Base-by-base conservation (phyloP, 2,888 invertebrate species). In the Eledona agricola region DNA sequence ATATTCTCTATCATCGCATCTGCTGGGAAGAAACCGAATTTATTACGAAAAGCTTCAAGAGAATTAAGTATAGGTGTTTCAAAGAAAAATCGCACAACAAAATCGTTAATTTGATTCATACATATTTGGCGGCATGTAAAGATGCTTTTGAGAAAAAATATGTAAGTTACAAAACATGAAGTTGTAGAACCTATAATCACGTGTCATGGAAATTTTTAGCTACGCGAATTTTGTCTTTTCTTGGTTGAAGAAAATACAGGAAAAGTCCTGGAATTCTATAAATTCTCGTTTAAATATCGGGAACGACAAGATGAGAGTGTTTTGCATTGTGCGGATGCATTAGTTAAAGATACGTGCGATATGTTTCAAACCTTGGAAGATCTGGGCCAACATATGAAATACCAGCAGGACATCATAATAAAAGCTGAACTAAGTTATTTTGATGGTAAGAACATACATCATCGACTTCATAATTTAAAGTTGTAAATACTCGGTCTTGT, bases 111-210 rank as follows among this genome's bases (percentile, higher is more conserved):
- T 4, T 29, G 4, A 29, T 13, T 23, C 45, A 51, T 17, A n/a
- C 16, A 9, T 51, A 31, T 13, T 29, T 51, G 45, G 6, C 7
- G 3, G 51, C 37, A 2, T 37, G 11, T 22, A 45, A 51, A 15
- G 51, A 51, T n/a, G 51, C 51, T n/a, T n/a, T 51, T 5, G 37
- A 51, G 0, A 51, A 51, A 11, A 19, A 29, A 22, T 51, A 37
- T 32, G 51, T 51, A 13, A 45, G 25, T 37, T 1, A 10, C 4
- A 26, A 26, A 13, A 4, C n/a, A n/a, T n/a, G n/a, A n/a, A n/a
- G n/a, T n/a, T n/a, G n/a, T n/a, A n/a, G n/a, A n/a, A n/a, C n/a
- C n/a, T n/a, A n/a, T n/a, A n/a, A 11, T 25, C 4, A 28, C 2
- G n/a, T n/a, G n/a, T n/a, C n/a, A n/a, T n/a, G n/a, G n/a, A n/a